These are phyloP conservation scores for Gavia stellata DNA, from an alignment of 2,113 vertebrate species.

Conservation along the genomic window DNA sequence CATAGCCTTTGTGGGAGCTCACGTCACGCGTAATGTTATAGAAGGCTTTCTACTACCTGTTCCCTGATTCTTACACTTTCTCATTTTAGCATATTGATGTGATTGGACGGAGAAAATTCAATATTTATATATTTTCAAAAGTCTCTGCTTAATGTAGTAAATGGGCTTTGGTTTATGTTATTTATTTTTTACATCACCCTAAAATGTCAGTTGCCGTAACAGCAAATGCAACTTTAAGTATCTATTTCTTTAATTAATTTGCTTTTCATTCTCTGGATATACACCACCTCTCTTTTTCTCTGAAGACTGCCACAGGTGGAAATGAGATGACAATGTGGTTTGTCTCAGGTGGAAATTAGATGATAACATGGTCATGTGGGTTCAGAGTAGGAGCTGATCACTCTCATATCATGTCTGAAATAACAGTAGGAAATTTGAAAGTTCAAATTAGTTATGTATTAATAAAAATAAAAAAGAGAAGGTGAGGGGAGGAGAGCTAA, in stretches of 20 bases:
- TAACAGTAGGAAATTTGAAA: neutral
- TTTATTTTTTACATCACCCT: neutral
- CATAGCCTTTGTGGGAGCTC: neutral
- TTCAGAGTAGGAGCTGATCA: neutral
- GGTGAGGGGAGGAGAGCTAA: accelerated
- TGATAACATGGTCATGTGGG: neutral
- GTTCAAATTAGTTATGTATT: neutral
- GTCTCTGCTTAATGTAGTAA: neutral
- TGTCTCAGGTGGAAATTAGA: neutral
- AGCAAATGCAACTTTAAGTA: neutral
- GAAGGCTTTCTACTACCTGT: neutral
- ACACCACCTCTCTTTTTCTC: neutral
- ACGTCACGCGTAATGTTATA: neutral
- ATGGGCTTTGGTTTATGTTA: neutral
- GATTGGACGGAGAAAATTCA: neutral
- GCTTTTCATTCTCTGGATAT: neutral
- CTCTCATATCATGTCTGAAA: neutral
- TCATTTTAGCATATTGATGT: neutral
- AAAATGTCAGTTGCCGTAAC: neutral
- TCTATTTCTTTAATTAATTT: neutral
- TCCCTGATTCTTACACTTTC: neutral
- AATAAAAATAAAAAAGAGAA: neutral
- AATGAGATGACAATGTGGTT: neutral
- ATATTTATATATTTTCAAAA: neutral
- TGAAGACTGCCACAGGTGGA: neutral